Conservation (phyloP, 2,113 vertebrate genomes). For the Halcyon senegalensis region DNA sequence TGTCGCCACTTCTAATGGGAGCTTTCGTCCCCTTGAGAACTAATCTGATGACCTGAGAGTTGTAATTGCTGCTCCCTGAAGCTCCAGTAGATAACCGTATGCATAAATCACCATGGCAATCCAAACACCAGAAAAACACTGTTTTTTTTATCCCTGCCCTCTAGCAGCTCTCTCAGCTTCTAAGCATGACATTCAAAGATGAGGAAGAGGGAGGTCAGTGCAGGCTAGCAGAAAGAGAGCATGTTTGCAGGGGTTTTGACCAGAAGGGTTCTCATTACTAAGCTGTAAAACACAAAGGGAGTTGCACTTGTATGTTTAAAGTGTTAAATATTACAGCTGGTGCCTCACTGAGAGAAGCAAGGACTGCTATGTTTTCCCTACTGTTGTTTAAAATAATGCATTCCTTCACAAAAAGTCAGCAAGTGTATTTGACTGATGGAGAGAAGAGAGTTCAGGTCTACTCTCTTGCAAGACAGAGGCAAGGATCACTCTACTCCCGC, state of each 20-base stretch:
- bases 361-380: neutral
- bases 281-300: neutral
- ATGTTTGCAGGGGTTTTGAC: neutral
- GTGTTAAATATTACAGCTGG: neutral
- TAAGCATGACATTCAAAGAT: neutral
- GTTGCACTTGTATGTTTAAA: neutral
- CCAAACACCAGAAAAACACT: neutral
- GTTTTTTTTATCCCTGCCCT: neutral
- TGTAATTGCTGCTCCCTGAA: constrained; percentile 4
- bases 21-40: neutral
- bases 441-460: neutral
- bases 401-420: neutral
- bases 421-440: neutral
- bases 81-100: neutral
- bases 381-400: neutral
- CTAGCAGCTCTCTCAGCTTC: neutral
- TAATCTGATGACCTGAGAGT: constrained; percentile 39
- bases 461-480: neutral
- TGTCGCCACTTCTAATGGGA: neutral
- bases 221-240: neutral
- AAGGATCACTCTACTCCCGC: neutral
- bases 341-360: neutral
- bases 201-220: neutral
- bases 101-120: constrained; percentile 36
- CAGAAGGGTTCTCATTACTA: neutral